phyloP scores from a whole-genome alignment of 2,797 vertebrate species.

The Sebastes hubbsi region DNA sequence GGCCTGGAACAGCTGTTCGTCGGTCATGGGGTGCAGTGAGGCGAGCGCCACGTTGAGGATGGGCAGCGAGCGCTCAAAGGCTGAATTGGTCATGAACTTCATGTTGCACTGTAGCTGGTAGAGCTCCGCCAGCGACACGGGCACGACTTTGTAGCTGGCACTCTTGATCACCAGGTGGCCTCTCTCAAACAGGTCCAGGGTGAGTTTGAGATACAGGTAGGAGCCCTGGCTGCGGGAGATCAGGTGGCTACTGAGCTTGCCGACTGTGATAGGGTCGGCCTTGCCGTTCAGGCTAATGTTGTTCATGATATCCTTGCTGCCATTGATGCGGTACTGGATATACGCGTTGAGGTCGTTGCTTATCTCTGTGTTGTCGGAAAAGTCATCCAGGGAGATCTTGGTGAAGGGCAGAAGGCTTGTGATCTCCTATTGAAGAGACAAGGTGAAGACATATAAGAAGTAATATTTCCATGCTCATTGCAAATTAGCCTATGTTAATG shows the following conservation, averaged over 20 bases:
- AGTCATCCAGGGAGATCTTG: conserved; percentile 91
- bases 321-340: conserved; percentile 91
- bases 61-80: conserved; percentile 92
- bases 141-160: conserved; percentile 97
- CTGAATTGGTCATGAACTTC: conserved; percentile 95
- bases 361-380: conserved; percentile 90
- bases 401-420: conserved; percentile 87
- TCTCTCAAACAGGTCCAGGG: conserved; percentile 94
- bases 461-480: not conserved
- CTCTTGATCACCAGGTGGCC: conserved; percentile 98
- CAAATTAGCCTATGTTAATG: not conserved
- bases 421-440: conserved; percentile 85
- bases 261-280: conserved; percentile 87
- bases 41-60: conserved; percentile 94
- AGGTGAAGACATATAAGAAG: not conserved
- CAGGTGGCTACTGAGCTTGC: conserved; percentile 95
- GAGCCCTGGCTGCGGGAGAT: conserved; percentile 95
- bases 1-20: conserved; percentile 96
- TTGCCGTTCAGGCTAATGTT: conserved; percentile 97
- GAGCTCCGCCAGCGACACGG: conserved; percentile 94
- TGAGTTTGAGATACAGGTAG: conserved; percentile 96
- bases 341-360: conserved; percentile 91
- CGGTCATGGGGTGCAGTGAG: conserved; percentile 96
- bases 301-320: conserved; percentile 93
- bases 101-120: conserved; percentile 98